Conservation (phyloP, 2,113 vertebrate genomes). For the Tichodroma muraria region DNA sequence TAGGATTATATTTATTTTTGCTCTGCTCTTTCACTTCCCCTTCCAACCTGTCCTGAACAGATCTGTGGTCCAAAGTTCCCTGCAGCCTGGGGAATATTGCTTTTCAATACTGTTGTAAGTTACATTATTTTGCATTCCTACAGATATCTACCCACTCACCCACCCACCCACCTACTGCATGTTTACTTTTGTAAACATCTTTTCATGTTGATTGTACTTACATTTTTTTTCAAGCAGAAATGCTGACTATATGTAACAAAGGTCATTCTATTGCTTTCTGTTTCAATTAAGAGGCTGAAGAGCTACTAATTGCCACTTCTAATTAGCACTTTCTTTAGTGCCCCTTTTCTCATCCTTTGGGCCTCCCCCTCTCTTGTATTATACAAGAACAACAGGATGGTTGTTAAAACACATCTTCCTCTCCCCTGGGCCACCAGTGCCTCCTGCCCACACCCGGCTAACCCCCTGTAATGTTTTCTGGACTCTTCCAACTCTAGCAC, state of each 20-base stretch:
- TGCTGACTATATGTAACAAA: neutral
- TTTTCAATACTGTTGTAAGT: neutral
- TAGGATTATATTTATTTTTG: conserved; percentile 25
- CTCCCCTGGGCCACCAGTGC: neutral
- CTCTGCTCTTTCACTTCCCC: neutral
- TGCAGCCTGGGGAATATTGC: neutral
- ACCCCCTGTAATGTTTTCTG: neutral
- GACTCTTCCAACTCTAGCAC: neutral
- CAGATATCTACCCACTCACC: neutral
- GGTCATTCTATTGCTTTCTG: neutral
- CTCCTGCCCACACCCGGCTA: neutral
- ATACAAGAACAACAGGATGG: neutral
- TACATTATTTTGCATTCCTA: neutral
- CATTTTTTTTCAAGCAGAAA: neutral
- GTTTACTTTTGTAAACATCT: neutral
- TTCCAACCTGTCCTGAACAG: neutral
- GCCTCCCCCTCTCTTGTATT: neutral
- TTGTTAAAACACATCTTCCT: neutral
- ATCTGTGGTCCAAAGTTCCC: neutral
- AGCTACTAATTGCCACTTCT: neutral
- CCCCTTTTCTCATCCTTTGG: neutral
- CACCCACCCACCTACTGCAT: neutral
- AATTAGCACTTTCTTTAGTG: neutral
- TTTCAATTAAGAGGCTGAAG: neutral
- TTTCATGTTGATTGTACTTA: neutral